These are phyloP conservation scores for Zoanthus gigantus DNA, from an alignment of 92 coral and sea anemone genomes.

Conservation along the genomic window DNA sequence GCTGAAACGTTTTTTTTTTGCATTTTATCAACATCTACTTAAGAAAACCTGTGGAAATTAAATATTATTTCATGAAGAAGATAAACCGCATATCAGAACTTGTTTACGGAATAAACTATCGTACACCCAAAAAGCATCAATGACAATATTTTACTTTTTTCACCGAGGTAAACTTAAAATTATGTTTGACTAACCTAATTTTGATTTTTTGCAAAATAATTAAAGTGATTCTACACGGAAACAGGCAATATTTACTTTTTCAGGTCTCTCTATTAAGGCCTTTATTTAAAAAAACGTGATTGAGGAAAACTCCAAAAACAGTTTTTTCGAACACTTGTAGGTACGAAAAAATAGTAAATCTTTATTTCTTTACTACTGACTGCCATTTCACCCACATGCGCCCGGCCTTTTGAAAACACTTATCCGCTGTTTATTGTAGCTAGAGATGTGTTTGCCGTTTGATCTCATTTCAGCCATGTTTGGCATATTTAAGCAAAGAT, in stretches of 20 bases:
- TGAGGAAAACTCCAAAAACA: too few relatives aligned
- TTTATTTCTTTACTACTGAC: not conserved
- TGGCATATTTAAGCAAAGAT: not conserved
- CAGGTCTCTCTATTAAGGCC: too few relatives aligned
- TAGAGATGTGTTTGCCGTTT: not conserved
- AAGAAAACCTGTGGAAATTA: not conserved
- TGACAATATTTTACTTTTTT: not conserved
- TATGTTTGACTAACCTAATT: not conserved
- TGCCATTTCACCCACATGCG: not conserved
- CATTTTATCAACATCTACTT: slow-evolving; percentile 14
- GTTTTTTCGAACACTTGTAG: not conserved
- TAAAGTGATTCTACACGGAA: not conserved
- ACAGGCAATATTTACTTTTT: not conserved
- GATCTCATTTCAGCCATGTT: slow-evolving; percentile 6
- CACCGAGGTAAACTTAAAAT: not conserved
- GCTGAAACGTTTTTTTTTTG: not conserved
- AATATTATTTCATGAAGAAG: slow-evolving; percentile 1
- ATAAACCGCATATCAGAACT: not conserved
- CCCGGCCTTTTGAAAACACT: slow-evolving; percentile 27
- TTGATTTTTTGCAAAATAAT: not conserved
- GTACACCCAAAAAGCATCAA: not conserved
- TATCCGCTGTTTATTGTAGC: not conserved
- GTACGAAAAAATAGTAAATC: not conserved
- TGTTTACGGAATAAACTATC: not conserved
- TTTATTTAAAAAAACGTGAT: too few relatives aligned